A percentile compares a stretch with the other conserved stretches of the same genome.
Conservation (phyloP, 2,888 invertebrate species). For the Bembecia ichneumoniformis region DNA sequence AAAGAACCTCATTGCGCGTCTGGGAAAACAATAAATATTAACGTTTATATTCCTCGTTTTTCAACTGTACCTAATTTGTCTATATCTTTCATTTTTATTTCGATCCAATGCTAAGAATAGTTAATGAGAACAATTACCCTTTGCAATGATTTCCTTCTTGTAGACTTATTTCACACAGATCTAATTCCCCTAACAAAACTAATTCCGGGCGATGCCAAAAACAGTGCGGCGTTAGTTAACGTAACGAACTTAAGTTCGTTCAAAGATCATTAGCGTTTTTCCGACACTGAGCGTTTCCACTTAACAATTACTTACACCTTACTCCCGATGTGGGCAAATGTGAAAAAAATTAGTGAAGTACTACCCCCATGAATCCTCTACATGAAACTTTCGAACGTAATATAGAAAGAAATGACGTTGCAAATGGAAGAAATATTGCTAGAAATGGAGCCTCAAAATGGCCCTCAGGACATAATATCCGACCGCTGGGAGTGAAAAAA, state of each 20-base stretch:
- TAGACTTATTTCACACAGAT: conserved; percentile 2
- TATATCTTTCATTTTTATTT: too few species aligned
- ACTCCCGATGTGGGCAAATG: neutral
- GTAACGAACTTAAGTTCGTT: conserved; percentile 13
- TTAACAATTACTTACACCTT: neutral
- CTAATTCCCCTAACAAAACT: conserved; percentile 6
- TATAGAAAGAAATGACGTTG: conserved; percentile 44
- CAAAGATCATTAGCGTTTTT: conserved; percentile 22
- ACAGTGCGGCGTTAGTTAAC: neutral
- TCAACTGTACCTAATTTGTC: too few species aligned
- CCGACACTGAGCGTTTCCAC: conserved; percentile 13
- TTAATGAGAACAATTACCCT: too few species aligned
- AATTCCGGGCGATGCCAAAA: conserved; percentile 10
- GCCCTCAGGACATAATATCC: conserved; percentile 45
- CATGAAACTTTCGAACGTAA: conserved; percentile 18
- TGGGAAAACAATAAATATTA: too few species aligned
- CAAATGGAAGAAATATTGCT: conserved; percentile 51
- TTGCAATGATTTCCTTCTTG: too few species aligned
- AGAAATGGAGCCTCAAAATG: conserved; percentile 39
- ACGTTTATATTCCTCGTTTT: too few species aligned
- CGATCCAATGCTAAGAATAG: too few species aligned
- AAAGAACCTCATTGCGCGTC: too few species aligned
- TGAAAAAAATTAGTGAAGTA: neutral
- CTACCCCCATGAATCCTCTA: conserved; percentile 6
- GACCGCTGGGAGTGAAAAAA: conserved; percentile 40